A percentile compares a stretch with the other conserved stretches of the same genome.
phyloP scores from a whole-genome alignment of 2,113 vertebrate genomes.

The Mormyrus iriodes region DNA sequence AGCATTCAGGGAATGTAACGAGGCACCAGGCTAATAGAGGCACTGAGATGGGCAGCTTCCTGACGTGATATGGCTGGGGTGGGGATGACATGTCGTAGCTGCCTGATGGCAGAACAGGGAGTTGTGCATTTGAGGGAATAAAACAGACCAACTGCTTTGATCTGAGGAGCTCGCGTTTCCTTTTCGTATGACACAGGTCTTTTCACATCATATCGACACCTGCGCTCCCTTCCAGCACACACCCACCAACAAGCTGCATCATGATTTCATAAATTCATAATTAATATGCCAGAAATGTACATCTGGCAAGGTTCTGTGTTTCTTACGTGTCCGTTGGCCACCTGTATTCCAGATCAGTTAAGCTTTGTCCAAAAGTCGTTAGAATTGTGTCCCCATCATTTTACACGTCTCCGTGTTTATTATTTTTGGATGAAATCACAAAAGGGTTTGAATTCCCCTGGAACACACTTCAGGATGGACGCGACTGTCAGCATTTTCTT shows the following conservation, averaged over 20 bases:
- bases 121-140: not conserved
- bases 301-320: not conserved
- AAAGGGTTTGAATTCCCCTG: not conserved
- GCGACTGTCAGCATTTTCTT: not conserved
- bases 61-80: not conserved
- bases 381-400: not conserved
- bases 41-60: not conserved
- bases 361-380: not conserved
- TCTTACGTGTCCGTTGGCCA: not conserved
- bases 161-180: not conserved
- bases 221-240: not conserved
- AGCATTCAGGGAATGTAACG: not conserved
- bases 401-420: not conserved
- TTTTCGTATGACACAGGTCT: not conserved
- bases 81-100: not conserved
- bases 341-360: not conserved
- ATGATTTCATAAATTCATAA: not conserved
- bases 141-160: not conserved
- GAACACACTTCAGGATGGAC: not conserved
- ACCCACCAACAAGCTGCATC: not conserved
- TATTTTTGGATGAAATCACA: not conserved
- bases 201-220: not conserved
- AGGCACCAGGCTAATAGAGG: not conserved
- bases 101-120: not conserved
- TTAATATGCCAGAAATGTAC: not conserved